phyloP scores from a whole-genome alignment of 2,888 invertebrate genomes.

The Tenthredo notha region DNA sequence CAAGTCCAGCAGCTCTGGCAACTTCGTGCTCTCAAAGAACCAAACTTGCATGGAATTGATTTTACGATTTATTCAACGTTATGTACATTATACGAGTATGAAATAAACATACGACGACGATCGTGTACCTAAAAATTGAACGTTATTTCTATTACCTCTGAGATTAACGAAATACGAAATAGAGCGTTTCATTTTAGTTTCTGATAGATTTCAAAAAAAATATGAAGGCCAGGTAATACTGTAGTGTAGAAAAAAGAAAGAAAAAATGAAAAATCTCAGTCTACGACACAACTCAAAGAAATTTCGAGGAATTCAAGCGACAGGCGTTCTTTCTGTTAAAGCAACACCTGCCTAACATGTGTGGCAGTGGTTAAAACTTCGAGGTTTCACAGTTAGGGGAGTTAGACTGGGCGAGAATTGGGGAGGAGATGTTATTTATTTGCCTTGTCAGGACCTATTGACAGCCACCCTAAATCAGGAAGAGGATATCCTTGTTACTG shows the following conservation, averaged over 20 bases:
- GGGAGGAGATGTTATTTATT: constrained; percentile 55
- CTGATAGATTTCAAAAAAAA: background rate
- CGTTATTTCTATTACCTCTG: background rate
- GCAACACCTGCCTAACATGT: constrained; percentile 64
- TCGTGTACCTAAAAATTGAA: background rate
- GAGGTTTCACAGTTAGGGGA: constrained; percentile 41
- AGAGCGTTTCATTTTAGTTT: background rate
- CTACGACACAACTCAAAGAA: background rate
- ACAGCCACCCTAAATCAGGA: constrained; percentile 55
- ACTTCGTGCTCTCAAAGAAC: background rate
- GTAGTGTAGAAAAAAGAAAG: background rate
- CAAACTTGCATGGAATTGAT: constrained; percentile 37
- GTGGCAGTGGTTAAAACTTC: constrained; percentile 57
- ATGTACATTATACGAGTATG: background rate
- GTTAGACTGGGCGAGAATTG: constrained; percentile 7
- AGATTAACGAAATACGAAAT: background rate
- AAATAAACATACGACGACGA: background rate
- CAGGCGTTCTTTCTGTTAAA: constrained; percentile 49
- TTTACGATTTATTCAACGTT: constrained; percentile 28
- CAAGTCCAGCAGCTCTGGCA: background rate
- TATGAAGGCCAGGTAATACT: background rate
- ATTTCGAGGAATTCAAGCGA: constrained; percentile 34
- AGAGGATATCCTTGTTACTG: constrained; percentile 54
- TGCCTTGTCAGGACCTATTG: constrained; percentile 54
- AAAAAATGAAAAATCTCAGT: background rate